These are phyloP conservation scores for Lutraria rhynchaena DNA, from an alignment of 1,140 invertebrate species.

Conservation along the genomic window DNA sequence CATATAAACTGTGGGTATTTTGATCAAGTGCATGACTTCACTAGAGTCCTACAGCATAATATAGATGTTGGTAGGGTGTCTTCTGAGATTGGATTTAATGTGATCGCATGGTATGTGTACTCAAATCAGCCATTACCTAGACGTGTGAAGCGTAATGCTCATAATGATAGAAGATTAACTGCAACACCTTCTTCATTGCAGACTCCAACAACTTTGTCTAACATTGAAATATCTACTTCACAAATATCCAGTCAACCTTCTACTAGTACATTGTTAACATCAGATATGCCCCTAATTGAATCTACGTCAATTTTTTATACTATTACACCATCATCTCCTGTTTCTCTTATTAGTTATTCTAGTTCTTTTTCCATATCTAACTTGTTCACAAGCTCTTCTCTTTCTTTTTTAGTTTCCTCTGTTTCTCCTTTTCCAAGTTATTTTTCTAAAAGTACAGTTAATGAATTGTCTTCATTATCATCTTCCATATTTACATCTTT, in stretches of 20 bases:
- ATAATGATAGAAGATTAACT: neutral
- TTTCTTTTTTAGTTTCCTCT: neutral
- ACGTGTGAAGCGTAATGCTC: constrained; percentile 10
- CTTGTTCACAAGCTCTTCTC: neutral
- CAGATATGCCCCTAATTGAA: neutral
- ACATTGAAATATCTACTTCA: neutral
- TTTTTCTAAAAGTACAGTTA: neutral
- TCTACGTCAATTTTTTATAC: neutral
- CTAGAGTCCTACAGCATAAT: constrained; percentile 53
- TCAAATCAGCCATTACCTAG: constrained; percentile 1
- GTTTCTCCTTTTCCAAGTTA: neutral
- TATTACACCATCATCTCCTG: neutral
- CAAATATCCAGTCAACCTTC: neutral
- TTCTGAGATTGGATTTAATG: constrained; percentile 32
- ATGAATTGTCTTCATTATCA: neutral
- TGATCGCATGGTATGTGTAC: constrained; percentile 56
- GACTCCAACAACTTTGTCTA: constrained; percentile 23
- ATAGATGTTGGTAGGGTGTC: constrained; percentile 48
- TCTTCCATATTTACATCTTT: neutral
- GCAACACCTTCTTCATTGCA: constrained; percentile 24
- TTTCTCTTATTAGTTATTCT: too few relatives aligned
- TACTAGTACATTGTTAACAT: too few relatives aligned
- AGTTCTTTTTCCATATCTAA: too few relatives aligned
- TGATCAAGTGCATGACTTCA: constrained; percentile 47
- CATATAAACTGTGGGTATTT: constrained; percentile 32